Conservation (phyloP, 2,113 vertebrate genomes). For the Mesoclemmys tuberculata region DNA sequence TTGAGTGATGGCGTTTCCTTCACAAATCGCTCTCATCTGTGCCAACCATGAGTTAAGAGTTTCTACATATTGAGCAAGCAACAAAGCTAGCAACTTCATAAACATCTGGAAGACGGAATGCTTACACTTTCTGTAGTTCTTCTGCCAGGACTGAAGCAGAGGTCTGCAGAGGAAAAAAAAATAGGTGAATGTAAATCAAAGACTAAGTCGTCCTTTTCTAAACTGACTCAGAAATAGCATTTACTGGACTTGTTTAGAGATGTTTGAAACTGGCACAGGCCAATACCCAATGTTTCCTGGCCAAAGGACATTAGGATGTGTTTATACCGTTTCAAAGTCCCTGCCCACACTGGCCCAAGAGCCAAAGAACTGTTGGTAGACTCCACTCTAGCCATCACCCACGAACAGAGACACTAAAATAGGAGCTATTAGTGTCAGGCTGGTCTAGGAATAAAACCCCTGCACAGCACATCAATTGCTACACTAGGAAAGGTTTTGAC, state of each 20-base stretch:
- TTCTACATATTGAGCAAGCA: background rate
- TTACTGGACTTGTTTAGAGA: background rate
- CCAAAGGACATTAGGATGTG: background rate
- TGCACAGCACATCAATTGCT: background rate
- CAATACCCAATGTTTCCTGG: conserved; percentile 18
- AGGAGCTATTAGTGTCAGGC: background rate
- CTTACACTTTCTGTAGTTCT: conserved; percentile 98
- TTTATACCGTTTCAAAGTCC: background rate
- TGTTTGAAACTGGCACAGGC: conserved; percentile 20
- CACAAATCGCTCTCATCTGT: accelerated
- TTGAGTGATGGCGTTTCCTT: background rate
- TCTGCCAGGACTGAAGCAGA: conserved; percentile 91
- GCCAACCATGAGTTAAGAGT: accelerated
- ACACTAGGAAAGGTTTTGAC: background rate
- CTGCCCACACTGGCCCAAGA: background rate
- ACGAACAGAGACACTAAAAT: background rate
- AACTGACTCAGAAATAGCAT: background rate
- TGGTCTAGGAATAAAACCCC: accelerated
- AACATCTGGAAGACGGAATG: conserved; percentile 48
- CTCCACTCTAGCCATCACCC: no score
- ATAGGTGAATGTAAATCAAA: conserved; percentile 52
- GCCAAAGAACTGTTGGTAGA: background rate
- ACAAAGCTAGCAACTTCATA: background rate
- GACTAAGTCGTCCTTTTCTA: background rate
- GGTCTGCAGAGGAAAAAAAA: conserved; percentile 63